phyloP scores from a whole-genome alignment of 2,113 vertebrate genomes.

The Neolamprologus brichardi region DNA sequence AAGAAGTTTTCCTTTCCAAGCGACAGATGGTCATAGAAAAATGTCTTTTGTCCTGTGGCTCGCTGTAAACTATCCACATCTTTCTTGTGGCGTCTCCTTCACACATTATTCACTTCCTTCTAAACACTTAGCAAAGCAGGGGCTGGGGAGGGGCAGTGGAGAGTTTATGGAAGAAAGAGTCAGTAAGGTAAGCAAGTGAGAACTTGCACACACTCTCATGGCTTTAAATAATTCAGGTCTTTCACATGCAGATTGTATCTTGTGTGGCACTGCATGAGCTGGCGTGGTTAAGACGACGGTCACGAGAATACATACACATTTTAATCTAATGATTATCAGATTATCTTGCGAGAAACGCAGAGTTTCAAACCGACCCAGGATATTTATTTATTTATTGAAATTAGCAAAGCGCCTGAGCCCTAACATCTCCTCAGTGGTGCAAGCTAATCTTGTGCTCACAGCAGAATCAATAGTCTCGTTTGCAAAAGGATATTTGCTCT shows the following conservation, averaged over 20 bases:
- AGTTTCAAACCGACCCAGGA: background rate
- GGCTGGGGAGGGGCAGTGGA: background rate
- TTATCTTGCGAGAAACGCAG: background rate
- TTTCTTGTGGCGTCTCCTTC: background rate
- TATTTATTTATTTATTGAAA: background rate
- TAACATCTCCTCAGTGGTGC: background rate
- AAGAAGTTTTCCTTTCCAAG: background rate
- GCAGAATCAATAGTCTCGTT: slow-evolving; percentile 30
- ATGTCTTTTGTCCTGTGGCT: background rate
- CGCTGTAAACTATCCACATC: background rate
- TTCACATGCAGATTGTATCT: slow-evolving; percentile 5
- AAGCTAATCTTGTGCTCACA: slow-evolving; percentile 13
- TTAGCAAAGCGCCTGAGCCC: background rate
- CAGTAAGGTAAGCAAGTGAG: slow-evolving; percentile 31
- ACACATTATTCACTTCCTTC: background rate
- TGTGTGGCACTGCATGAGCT: background rate
- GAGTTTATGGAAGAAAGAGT: background rate
- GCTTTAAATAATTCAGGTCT: slow-evolving; percentile 53
- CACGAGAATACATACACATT: background rate
- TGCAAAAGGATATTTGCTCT: slow-evolving; percentile 25
- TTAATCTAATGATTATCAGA: background rate
- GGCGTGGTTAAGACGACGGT: background rate
- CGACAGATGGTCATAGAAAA: slow-evolving; percentile 1
- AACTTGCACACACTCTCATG: slow-evolving; percentile 19
- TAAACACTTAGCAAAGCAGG: background rate